These are phyloP conservation scores for Danio albolineatus DNA, from an alignment of 2,797 vertebrate species.

Conservation along the genomic window DNA sequence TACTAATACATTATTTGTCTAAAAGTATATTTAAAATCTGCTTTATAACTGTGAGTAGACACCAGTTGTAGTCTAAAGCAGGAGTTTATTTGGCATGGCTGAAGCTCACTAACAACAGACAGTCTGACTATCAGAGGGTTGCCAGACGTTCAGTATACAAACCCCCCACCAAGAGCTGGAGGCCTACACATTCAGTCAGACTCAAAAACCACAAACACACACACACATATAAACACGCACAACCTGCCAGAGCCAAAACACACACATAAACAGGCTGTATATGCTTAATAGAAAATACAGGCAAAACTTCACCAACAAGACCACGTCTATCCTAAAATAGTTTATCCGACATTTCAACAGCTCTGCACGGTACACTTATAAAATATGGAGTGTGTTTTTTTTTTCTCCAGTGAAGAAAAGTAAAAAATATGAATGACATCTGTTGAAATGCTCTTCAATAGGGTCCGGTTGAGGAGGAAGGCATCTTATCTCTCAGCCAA, in stretches of 20 bases:
- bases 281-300: conserved; percentile 25
- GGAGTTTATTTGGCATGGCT: conserved; percentile 21
- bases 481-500: conserved; percentile 54
- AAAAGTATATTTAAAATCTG: not conserved
- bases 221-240: not conserved
- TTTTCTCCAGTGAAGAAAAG: not conserved
- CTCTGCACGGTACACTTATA: conserved; percentile 11
- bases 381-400: not conserved
- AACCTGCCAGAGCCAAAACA: conserved; percentile 29
- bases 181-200: conserved; percentile 12
- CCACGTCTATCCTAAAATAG: conserved; percentile 19
- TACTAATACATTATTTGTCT: not conserved
- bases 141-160: conserved; percentile 47
- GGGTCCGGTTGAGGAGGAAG: conserved; percentile 3
- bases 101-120: conserved; percentile 25
- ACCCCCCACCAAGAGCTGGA: conserved; percentile 36
- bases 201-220: conserved; percentile 39
- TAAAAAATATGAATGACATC: conserved; percentile 33
- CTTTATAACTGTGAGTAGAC: not conserved
- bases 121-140: conserved; percentile 39
- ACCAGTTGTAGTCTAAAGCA: not conserved
- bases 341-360: conserved; percentile 16
- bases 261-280: conserved; percentile 35
- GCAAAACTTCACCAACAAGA: conserved; percentile 8
- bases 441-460: conserved; percentile 24